Evolutionary conservation across 2,113 vertebrate species (phyloP).

Genomic region (Pristiophorus japonicus): DNA sequence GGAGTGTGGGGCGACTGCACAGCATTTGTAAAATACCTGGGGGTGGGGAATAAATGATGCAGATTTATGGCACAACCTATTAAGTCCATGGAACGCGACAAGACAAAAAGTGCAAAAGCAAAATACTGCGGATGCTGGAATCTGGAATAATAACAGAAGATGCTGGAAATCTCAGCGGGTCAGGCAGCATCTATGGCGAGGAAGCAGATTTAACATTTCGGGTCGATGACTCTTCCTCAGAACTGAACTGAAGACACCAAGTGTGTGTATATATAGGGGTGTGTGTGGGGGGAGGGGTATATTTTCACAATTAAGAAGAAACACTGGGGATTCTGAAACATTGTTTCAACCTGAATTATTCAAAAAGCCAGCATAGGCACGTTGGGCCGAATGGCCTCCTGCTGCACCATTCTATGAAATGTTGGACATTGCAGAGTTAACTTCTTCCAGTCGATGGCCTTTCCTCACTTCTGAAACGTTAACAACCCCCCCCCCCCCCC

Average conservation of each 20-base stretch:
- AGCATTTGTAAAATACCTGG: background rate
- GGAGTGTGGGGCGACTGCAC: background rate
- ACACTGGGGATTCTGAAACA: background rate
- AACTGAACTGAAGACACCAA: too few relatives aligned
- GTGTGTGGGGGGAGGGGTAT: background rate
- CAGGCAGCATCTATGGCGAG: too few relatives aligned
- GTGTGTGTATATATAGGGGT: too few relatives aligned
- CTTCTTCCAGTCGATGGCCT: background rate
- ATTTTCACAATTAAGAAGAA: background rate
- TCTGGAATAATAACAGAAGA: too few relatives aligned
- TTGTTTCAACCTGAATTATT: background rate
- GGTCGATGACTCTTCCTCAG: too few relatives aligned
- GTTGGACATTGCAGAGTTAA: background rate
- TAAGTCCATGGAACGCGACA: too few relatives aligned
- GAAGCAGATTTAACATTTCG: too few relatives aligned
- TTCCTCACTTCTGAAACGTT: background rate
- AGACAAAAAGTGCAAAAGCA: too few relatives aligned
- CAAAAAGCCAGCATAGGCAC: background rate
- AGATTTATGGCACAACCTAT: background rate
- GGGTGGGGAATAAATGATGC: background rate
- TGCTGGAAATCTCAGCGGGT: too few relatives aligned
- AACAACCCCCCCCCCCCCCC: background rate
- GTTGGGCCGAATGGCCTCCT: background rate
- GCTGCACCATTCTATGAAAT: background rate
- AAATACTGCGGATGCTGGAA: too few relatives aligned